Percentiles rank a stretch among this genome's conserved stretches.
These are phyloP conservation scores for Macheiramphus alcinus DNA, from an alignment of 2,113 vertebrate species.

Conservation along the genomic window DNA sequence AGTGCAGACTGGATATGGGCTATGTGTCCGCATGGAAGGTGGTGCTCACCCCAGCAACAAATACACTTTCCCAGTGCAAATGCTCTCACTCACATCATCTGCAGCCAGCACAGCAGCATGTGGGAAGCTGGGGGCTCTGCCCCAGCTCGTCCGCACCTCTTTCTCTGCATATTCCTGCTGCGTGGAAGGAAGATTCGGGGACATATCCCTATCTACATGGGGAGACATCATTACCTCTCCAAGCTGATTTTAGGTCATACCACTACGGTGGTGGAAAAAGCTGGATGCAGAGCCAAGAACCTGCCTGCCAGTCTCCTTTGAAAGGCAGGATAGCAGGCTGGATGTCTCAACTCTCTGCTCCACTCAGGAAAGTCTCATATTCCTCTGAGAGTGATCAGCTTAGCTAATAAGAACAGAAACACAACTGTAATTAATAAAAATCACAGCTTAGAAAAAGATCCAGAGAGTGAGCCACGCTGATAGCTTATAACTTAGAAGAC, in stretches of 20 bases:
- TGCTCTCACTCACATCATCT: neutral
- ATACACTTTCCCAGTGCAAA: neutral
- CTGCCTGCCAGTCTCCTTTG: neutral
- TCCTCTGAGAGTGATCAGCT: neutral
- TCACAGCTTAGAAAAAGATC: neutral
- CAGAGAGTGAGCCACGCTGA: neutral
- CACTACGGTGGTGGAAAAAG: neutral
- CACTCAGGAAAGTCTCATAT: neutral
- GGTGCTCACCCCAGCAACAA: neutral
- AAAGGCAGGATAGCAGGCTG: neutral
- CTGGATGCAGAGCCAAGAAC: neutral
- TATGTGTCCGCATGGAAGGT: neutral
- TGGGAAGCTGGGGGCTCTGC: neutral
- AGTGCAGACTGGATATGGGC: neutral
- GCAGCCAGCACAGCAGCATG: neutral
- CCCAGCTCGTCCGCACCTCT: accelerated
- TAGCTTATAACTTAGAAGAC: neutral
- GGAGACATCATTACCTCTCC: neutral
- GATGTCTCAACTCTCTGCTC: neutral
- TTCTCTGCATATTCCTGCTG: neutral
- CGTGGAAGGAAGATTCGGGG: neutral
- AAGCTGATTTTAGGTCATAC: neutral
- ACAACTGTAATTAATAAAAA: slow-evolving; percentile 27
- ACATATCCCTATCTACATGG: neutral
- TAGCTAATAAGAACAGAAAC: slow-evolving; percentile 10